Evolutionary conservation across 2,888 invertebrate genomes (phyloP), one percentile per base, ranked within the genome.

Genomic region (Caenorhabditis angaria): DNA sequence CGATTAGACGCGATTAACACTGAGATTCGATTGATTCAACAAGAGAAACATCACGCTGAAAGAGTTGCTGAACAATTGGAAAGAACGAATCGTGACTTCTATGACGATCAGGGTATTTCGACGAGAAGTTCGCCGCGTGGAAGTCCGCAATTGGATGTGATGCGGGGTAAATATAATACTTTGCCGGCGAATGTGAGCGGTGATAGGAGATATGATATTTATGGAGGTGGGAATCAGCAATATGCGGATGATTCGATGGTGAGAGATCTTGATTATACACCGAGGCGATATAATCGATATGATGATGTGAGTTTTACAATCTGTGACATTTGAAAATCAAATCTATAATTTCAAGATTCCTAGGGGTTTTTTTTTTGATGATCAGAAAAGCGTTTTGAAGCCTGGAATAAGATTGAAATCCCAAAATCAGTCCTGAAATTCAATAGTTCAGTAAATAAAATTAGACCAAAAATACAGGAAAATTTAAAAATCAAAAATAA

Each of bases 1-100:
- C 97, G 99, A 89, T 91, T 99, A 77, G 97, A 99, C 90, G 99
- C 97, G 87, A 99, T 99, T 89, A 99, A 99, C 90, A 97, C 97
- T 86, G 99, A 99, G 91, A 99, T 99, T 86, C 91, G 80, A 77
- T 84, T 91, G 77, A 91, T 91, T 63, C 93, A 97, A 91, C 95
- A 96, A 90, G 97, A 97, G 90, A 97, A 97, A 82, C 88, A 89
- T 62, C 88, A 85, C 41, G 89, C 99, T 0, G 97, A 99, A 89
- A 94, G 95, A 5, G 90, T 97, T 55, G 97, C 97, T 0, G 97
- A 97, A 89, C 97, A 97, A 88, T 90, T 99, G 76, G 99, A 97
- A 94, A 77, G 91, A 95, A 63, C 70, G 8, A 62, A 63, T 64
- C 50, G 71, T 27, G 70, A 65, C 22, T 71, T 65, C 63, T 65